Evolutionary conservation across 2,797 vertebrate genomes (phyloP).

Genomic region (Morus bassanus): DNA sequence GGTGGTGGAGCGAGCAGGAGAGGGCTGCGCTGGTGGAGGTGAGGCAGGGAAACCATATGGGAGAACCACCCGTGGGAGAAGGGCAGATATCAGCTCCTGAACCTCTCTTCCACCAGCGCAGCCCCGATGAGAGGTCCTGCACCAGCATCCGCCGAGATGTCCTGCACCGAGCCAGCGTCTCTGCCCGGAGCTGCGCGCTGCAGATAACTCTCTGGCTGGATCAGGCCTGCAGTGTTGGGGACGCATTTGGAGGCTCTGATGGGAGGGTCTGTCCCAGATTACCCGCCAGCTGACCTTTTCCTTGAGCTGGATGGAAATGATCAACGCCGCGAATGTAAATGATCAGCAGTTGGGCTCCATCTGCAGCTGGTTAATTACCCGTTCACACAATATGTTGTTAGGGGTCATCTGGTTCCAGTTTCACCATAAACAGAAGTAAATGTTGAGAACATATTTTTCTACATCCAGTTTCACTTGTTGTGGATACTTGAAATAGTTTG

Average conservation of each 20-base stretch:
- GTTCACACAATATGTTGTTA: slow-evolving; percentile 43
- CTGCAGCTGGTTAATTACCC: slow-evolving; percentile 63
- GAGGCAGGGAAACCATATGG: rapidly evolving
- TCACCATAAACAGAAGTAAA: slow-evolving; percentile 71
- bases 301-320: neutral
- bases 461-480: slow-evolving; percentile 75
- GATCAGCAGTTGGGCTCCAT: slow-evolving; percentile 28
- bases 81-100: neutral
- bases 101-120: neutral
- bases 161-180: neutral
- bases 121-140: rapidly evolving
- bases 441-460: slow-evolving; percentile 69
- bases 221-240: rapidly evolving
- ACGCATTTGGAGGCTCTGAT: neutral
- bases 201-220: neutral
- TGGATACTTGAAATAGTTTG: slow-evolving; percentile 71
- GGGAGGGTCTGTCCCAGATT: neutral
- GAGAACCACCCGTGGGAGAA: neutral
- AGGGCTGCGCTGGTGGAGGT: neutral
- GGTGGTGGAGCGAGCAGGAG: neutral
- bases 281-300: slow-evolving; percentile 45
- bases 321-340: neutral
- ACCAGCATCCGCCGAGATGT: neutral
- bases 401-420: slow-evolving; percentile 75
- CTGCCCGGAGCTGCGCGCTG: rapidly evolving